phyloP scores from a whole-genome alignment of 2,797 vertebrate genomes.

The Dryobates pubescens region DNA sequence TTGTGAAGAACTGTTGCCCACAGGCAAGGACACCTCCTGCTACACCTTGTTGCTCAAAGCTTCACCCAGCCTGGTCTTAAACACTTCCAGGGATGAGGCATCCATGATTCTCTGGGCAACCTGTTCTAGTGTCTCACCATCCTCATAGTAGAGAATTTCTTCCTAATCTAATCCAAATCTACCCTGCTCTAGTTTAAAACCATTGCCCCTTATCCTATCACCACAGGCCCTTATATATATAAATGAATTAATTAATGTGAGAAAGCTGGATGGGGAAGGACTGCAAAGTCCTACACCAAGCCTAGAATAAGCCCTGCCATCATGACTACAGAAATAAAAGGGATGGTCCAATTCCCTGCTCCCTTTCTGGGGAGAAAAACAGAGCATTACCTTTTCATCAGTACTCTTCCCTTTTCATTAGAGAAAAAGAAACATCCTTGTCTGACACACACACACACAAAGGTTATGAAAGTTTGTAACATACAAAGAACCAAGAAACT shows the following conservation, averaged over 20 bases:
- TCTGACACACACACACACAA: not conserved
- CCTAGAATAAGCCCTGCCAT: not conserved
- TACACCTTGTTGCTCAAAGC: too few relatives aligned
- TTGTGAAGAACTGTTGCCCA: not conserved
- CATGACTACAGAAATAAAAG: not conserved
- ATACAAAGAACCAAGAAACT: not conserved
- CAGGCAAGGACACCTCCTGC: not conserved
- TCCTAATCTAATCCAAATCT: too few relatives aligned
- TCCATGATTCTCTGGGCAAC: too few relatives aligned
- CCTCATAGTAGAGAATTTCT: too few relatives aligned
- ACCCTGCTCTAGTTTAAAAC: too few relatives aligned
- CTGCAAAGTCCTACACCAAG: not conserved
- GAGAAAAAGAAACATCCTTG: not conserved
- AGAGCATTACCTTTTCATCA: not conserved
- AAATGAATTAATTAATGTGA: not conserved
- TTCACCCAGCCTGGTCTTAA: too few relatives aligned
- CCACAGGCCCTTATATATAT: too few relatives aligned
- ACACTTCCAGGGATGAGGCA: too few relatives aligned
- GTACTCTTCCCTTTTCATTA: not conserved
- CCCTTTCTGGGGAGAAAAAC: not conserved
- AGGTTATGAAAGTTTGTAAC: not conserved
- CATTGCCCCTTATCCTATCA: too few relatives aligned
- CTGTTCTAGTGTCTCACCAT: too few relatives aligned
- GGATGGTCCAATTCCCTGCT: not conserved
- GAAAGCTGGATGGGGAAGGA: not conserved